Percentiles rank a stretch among this genome's conserved stretches.
Conservation (phyloP, 2,113 vertebrate species). For the Synodontis membranacea region DNA sequence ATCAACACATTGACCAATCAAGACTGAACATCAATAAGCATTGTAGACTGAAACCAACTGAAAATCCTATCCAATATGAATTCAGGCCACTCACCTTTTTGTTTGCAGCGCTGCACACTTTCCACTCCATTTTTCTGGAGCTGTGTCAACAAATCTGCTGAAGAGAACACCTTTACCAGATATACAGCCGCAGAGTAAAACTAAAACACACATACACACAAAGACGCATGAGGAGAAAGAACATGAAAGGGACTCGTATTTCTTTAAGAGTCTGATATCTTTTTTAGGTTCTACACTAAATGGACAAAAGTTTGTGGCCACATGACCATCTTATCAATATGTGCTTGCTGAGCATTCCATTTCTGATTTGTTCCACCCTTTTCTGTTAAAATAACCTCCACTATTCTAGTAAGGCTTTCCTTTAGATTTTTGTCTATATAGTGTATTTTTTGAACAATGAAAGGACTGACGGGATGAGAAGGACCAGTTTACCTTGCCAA, state of each 20-base stretch:
- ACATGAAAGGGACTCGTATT: neutral
- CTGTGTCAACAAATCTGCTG: conserved; percentile 79
- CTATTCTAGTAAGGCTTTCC: too few relatives aligned
- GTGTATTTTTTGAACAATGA: neutral
- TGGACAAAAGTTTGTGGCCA: too few relatives aligned
- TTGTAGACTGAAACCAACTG: neutral
- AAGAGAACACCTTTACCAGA: conserved; percentile 87
- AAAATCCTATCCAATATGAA: neutral
- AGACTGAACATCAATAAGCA: neutral
- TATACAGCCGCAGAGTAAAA: conserved; percentile 96
- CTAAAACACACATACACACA: conserved; percentile 65
- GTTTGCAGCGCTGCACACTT: conserved; percentile 92
- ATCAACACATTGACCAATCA: neutral
- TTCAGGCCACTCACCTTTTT: conserved; percentile 79
- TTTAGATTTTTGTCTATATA: too few relatives aligned
- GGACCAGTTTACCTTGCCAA: conserved; percentile 72
- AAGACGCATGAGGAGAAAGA: neutral
- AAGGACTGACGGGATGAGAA: neutral
- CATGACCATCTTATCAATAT: too few relatives aligned
- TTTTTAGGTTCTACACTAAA: too few relatives aligned
- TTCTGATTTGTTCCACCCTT: too few relatives aligned
- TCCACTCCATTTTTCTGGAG: conserved; percentile 90
- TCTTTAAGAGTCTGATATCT: neutral
- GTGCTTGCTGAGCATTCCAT: too few relatives aligned
- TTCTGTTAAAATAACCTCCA: too few relatives aligned